These are phyloP conservation scores for Leptinotarsa peninsularis DNA, from an alignment of 2,888 invertebrate genomes.

Conservation along the genomic window DNA sequence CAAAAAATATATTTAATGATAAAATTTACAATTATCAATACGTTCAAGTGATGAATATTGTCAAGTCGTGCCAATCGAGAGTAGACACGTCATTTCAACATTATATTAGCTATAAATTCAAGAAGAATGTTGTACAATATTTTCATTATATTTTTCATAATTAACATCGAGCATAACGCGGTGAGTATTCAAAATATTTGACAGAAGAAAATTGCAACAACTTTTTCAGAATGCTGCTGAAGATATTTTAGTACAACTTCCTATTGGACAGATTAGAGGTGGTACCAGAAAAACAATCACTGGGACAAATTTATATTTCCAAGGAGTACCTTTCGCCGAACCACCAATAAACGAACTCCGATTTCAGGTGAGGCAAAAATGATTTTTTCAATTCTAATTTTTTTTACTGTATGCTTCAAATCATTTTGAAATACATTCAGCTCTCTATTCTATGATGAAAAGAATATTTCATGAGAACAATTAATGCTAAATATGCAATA, in stretches of 20 bases:
- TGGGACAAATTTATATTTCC: constrained; percentile 44
- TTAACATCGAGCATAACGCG: not conserved
- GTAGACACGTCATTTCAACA: not conserved
- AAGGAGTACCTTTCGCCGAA: constrained; percentile 51
- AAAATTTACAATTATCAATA: not conserved
- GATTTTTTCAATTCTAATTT: not conserved
- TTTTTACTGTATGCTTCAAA: not conserved
- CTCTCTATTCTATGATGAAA: no score
- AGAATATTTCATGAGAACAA: no score
- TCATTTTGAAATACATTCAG: not conserved
- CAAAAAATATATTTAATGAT: not conserved
- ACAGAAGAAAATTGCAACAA: not conserved
- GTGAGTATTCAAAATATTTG: not conserved
- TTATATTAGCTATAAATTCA: no score
- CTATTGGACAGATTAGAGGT: constrained; percentile 46
- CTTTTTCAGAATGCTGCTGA: constrained; percentile 23
- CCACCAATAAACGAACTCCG: constrained; percentile 50
- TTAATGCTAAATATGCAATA: no score
- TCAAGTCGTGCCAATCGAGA: not conserved
- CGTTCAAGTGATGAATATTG: not conserved
- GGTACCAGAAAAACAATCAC: constrained; percentile 38
- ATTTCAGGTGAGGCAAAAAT: constrained; percentile 45
- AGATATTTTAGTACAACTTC: constrained; percentile 39
- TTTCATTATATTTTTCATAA: not conserved
- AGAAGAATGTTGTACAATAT: not conserved